Conservation (phyloP, 2,113 vertebrate species). For the Centropristis striata region DNA sequence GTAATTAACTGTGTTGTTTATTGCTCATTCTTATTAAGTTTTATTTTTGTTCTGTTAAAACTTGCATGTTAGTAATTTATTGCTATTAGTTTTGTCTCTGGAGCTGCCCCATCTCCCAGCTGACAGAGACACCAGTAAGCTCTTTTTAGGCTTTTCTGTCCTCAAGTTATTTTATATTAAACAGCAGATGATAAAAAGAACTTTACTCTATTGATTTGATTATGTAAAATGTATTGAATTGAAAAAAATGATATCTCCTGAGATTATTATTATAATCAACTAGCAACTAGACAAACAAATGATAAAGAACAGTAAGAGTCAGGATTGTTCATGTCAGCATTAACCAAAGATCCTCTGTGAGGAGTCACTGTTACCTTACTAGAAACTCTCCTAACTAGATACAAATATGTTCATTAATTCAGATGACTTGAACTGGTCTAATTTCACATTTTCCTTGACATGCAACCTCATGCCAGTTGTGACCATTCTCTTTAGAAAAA, state of each 20-base stretch:
- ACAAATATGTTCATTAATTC: no score
- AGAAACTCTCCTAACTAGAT: no score
- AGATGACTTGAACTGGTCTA: no score
- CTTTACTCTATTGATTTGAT: background rate
- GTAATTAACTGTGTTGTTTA: constrained; percentile 22
- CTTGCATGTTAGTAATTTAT: background rate
- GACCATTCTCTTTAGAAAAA: background rate
- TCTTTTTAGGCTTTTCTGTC: background rate
- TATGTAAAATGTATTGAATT: background rate
- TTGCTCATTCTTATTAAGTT: background rate
- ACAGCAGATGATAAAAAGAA: constrained; percentile 25
- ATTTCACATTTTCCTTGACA: background rate
- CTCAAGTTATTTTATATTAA: constrained; percentile 7
- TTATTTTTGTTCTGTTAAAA: background rate
- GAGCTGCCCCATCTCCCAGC: background rate
- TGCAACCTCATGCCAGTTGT: background rate
- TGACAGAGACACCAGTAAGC: constrained; percentile 2
- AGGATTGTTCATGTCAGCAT: background rate
- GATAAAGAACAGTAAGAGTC: no score
- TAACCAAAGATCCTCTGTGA: no score
- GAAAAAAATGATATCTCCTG: background rate
- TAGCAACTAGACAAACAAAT: background rate
- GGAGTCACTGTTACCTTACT: no score
- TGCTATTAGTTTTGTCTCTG: background rate
- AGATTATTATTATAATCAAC: background rate